Conservation (phyloP, 1,140 invertebrate species). For the Bathynomus jamesi region DNA sequence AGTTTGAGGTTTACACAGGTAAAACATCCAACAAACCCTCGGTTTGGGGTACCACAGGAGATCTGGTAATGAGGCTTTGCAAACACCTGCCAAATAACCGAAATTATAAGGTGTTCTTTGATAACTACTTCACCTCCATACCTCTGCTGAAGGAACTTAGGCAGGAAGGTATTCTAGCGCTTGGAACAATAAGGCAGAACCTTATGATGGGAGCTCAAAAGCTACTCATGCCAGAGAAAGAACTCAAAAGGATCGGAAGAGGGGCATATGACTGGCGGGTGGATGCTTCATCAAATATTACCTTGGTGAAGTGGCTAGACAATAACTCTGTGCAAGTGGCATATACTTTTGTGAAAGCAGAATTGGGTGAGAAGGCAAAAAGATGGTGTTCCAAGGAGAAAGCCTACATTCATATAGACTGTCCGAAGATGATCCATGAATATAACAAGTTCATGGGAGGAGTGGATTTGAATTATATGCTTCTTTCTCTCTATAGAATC, state of each 20-base stretch:
- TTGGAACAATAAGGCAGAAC: not conserved
- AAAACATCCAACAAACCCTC: not conserved
- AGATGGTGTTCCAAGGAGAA: not conserved
- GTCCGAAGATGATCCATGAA: not conserved
- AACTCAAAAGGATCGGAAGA: not conserved
- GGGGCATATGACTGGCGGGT: slow-evolving; percentile 1
- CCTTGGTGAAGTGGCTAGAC: not conserved
- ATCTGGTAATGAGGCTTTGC: not conserved
- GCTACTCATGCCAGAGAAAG: not conserved
- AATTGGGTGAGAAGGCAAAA: not conserved
- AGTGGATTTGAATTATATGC: not conserved
- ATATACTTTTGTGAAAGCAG: not conserved
- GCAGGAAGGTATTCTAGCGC: not conserved
- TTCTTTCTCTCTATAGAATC: not conserved
- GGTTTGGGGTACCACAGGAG: not conserved
- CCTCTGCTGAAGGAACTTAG: not conserved
- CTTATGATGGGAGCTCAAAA: too few relatives aligned
- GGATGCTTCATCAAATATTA: not conserved
- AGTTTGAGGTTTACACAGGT: not conserved
- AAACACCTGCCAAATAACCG: not conserved
- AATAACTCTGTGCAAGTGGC: not conserved
- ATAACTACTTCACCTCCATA: not conserved
- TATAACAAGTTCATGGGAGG: not conserved
- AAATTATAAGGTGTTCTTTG: not conserved
- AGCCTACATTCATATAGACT: not conserved